A percentile compares a stretch with the other conserved stretches of the same genome.
These are phyloP conservation scores for Agapetus fuscipes DNA, from an alignment of 2,888 invertebrate genomes.

Conservation along the genomic window DNA sequence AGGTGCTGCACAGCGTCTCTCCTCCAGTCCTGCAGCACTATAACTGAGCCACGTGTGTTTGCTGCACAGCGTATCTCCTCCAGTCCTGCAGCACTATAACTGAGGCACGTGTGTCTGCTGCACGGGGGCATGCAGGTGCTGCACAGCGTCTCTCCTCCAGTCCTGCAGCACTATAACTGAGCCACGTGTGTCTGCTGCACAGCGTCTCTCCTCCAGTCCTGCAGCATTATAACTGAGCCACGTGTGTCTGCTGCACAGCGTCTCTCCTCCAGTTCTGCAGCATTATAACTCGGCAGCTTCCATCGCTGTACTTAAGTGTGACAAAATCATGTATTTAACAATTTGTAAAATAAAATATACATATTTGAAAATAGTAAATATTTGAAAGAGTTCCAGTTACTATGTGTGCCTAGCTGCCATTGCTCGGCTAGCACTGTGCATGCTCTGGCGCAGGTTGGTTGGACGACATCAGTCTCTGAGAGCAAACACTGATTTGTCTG, in stretches of 20 bases:
- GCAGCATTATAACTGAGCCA: conserved; percentile 21
- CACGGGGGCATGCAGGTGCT: conserved; percentile 83
- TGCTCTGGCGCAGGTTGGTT: too few relatives aligned
- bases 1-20: conserved; percentile 59
- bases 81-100: conserved; percentile 31
- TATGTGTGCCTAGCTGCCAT: too few relatives aligned
- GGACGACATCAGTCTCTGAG: too few relatives aligned
- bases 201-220: conserved; percentile 54
- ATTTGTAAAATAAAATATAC: too few relatives aligned
- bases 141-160: conserved; percentile 53
- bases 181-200: conserved; percentile 83
- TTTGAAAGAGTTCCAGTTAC: too few relatives aligned
- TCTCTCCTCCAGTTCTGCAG: conserved; percentile 50
- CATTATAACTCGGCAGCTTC: too few relatives aligned
- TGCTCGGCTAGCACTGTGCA: too few relatives aligned
- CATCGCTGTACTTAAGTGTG: too few relatives aligned
- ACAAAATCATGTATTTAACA: too few relatives aligned
- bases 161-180: conserved; percentile 29
- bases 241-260: conserved; percentile 76
- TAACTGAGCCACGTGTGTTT: conserved; percentile 69
- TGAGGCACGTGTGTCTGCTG: conserved; percentile 80
- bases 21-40: conserved; percentile 43
- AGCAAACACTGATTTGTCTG: too few relatives aligned
- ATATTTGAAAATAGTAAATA: too few relatives aligned
- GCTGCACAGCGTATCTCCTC: conserved; percentile 63